Evolutionary conservation across 2,113 vertebrate species (phyloP), one percentile per base, ranked within the genome.

Genomic region (Chaetura pelagica): DNA sequence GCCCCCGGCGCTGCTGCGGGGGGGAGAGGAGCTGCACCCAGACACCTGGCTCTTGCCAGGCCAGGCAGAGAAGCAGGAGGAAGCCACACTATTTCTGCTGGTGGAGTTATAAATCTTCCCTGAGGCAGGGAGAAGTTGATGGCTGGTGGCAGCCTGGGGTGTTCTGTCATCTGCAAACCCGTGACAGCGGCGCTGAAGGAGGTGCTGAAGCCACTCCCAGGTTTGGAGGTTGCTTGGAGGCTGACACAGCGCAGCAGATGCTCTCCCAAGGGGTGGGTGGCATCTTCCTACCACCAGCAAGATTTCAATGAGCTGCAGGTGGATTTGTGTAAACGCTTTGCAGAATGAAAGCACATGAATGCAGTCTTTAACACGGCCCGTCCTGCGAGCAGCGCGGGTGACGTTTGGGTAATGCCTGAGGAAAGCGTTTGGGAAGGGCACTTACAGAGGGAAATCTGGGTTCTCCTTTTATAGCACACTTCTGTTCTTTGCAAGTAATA

Each of bases 101-200:
- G 34, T 7, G 76, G 57, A 40, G 11, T 8, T 23, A 14, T 15
- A 49, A 57, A 29, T 7, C 54, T n/a, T 2, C 7, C 11, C 32
- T 0, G 42, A 48, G 81, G 35, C 1, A 51, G 82, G 81, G 42
- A 42, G 15, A 29, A 48, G 32, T 5, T 4, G 6, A 22, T 2
- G 54, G 76, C 4, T 35, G 63, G 22, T 1, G 44, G 58, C 26
- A 29, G 5, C 20, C 40, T 19, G 1, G 27, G 4, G 6, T 14
- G 0, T 8, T 30, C 35, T 18, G 46, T 10, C 40, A 11, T 0
- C 21, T 0, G 5, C 0, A 3, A 6, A 23, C 57, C 32, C 15
- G 4, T 42, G n/a, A 26, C 51, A n/a, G 85, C 75, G 46, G 75
- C 54, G 2, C 2, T 5, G 34, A 27, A 68, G 44, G 66, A 90